These are phyloP conservation scores for Bostrychus sinensis DNA, from an alignment of 2,113 vertebrate genomes.

Conservation along the genomic window DNA sequence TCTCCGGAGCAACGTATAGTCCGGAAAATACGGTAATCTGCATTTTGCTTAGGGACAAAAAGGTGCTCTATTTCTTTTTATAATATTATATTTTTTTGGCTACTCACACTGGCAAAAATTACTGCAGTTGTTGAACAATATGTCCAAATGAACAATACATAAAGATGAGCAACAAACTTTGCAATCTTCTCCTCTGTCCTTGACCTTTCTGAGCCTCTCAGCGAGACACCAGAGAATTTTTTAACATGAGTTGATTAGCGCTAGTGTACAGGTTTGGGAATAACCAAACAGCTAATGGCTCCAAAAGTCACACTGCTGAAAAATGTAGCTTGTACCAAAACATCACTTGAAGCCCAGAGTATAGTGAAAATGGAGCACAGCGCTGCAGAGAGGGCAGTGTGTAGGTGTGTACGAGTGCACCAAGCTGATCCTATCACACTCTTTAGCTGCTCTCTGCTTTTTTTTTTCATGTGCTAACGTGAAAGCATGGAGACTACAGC, in stretches of 20 bases:
- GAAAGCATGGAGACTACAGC: conserved; percentile 32
- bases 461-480: conserved; percentile 43
- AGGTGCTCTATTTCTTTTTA: no score
- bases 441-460: no score
- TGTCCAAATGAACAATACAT: conserved; percentile 2
- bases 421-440: conserved; percentile 59
- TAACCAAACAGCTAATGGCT: conserved; percentile 30
- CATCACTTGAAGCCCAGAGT: conserved; percentile 47
- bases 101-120: no score
- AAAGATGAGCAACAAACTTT: not conserved
- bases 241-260: no score
- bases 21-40: no score
- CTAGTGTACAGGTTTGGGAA: conserved; percentile 10
- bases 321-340: conserved; percentile 50
- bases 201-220: not conserved
- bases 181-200: not conserved
- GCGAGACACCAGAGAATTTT: not conserved
- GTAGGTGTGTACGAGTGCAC: conserved; percentile 52
- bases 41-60: no score
- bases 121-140: not conserved
- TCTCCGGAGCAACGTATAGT: no score
- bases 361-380: conserved; percentile 44
- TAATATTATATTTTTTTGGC: no score
- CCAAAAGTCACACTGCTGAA: conserved; percentile 51
- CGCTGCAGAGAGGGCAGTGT: conserved; percentile 46